Evolutionary conservation across 2,797 vertebrate genomes (phyloP).

Genomic region (Syndactyla subalaris): DNA sequence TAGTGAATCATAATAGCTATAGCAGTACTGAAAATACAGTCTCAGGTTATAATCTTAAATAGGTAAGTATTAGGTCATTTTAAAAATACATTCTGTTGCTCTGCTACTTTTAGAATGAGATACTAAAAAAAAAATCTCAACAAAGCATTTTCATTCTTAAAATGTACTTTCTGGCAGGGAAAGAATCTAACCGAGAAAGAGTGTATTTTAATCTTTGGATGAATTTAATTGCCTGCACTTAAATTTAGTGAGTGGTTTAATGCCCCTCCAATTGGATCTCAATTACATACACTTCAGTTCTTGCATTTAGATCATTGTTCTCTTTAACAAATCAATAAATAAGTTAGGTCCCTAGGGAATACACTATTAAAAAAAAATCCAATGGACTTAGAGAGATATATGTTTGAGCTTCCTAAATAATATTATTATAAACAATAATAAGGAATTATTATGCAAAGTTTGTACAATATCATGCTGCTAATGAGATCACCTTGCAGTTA

Average conservation of each 20-base stretch:
- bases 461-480: neutral
- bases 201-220: neutral
- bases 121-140: neutral
- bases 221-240: neutral
- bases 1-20: neutral
- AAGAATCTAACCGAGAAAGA: neutral
- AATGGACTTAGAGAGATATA: neutral
- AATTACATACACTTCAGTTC: slow-evolving; percentile 15
- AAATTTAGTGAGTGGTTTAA: slow-evolving; percentile 40
- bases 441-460: neutral
- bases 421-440: neutral
- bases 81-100: neutral
- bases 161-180: neutral
- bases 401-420: neutral
- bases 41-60: neutral
- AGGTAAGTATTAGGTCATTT: neutral
- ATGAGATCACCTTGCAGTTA: neutral
- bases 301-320: slow-evolving; percentile 41
- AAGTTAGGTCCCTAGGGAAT: neutral
- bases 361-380: neutral
- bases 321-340: slow-evolving; percentile 41
- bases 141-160: neutral
- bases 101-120: neutral
- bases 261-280: neutral
- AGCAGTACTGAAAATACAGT: neutral